A percentile compares a stretch with the other conserved stretches of the same genome.
Conservation (phyloP, 2,797 vertebrate species). For the Bradypus variegatus region DNA sequence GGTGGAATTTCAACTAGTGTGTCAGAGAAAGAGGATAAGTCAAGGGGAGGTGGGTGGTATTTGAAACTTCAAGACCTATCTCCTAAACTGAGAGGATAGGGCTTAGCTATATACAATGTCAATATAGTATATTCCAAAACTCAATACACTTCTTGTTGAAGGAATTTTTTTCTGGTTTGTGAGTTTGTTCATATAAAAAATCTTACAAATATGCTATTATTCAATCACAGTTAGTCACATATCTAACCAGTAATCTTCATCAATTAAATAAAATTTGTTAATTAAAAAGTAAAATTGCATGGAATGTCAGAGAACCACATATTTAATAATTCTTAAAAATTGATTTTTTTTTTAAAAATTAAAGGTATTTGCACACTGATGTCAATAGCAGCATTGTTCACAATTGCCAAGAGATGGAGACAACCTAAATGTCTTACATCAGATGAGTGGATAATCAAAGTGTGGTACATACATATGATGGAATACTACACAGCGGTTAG, state of each 20-base stretch:
- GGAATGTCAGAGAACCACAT: neutral
- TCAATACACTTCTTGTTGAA: neutral
- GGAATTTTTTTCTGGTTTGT: neutral
- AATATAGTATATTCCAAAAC: neutral
- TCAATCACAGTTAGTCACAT: neutral
- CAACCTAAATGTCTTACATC: too few relatives aligned
- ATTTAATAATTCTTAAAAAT: neutral
- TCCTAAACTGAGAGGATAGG: neutral
- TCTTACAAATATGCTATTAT: neutral
- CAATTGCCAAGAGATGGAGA: too few relatives aligned
- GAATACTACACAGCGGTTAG: too few relatives aligned
- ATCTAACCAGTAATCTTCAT: slow-evolving; percentile 29
- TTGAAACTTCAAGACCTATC: slow-evolving; percentile 29
- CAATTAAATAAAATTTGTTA: neutral
- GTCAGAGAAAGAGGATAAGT: slow-evolving; percentile 20
- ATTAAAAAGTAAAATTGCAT: slow-evolving; percentile 33
- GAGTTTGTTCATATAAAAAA: slow-evolving; percentile 20
- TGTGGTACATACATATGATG: too few relatives aligned
- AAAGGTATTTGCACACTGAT: too few relatives aligned
- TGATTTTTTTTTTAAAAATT: too few relatives aligned
- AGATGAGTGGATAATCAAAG: too few relatives aligned
- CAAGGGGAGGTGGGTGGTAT: neutral
- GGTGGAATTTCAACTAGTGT: slow-evolving; percentile 19
- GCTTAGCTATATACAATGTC: neutral
- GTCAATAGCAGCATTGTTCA: too few relatives aligned